Percentiles rank a stretch among this genome's conserved stretches.
These are phyloP conservation scores for Tetrapedia diversipes DNA, from an alignment of 2,888 invertebrate species.

Conservation along the genomic window DNA sequence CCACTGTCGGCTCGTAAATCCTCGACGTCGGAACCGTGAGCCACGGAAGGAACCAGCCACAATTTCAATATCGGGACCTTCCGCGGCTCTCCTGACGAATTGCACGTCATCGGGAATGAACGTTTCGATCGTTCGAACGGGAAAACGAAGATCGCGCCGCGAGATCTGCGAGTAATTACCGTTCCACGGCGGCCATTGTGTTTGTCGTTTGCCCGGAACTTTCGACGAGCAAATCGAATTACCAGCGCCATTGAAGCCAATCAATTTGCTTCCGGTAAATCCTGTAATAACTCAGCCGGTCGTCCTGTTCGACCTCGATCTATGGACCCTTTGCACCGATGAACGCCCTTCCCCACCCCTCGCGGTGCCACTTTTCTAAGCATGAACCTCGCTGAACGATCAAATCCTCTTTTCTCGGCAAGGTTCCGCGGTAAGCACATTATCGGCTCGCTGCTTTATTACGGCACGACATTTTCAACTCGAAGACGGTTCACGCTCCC, in stretches of 20 bases:
- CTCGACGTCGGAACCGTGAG: slow-evolving; percentile 16
- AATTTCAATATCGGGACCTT: slow-evolving; percentile 23
- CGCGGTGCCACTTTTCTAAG: too few relatives aligned
- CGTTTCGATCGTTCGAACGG: too few relatives aligned
- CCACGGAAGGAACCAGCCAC: slow-evolving; percentile 11
- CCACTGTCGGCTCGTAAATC: slow-evolving; percentile 33
- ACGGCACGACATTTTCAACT: slow-evolving; percentile 46
- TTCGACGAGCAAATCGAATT: slow-evolving; percentile 6
- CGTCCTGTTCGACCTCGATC: neutral
- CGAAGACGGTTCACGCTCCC: neutral
- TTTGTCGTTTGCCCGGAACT: slow-evolving; percentile 3
- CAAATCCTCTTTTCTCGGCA: slow-evolving; percentile 46
- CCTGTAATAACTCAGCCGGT: slow-evolving; percentile 1
- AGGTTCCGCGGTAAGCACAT: slow-evolving; percentile 61
- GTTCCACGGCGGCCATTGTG: neutral
- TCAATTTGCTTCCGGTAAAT: neutral
- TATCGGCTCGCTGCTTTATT: slow-evolving; percentile 64
- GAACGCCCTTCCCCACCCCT: neutral
- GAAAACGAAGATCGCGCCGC: too few relatives aligned
- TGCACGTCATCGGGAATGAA: neutral
- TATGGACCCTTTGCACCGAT: neutral
- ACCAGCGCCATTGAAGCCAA: neutral
- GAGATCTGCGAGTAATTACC: slow-evolving; percentile 5
- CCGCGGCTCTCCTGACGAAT: slow-evolving; percentile 9
- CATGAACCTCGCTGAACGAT: too few relatives aligned